Evolutionary conservation across 2,797 vertebrate genomes (phyloP).

Genomic region (Cercopithecus neglectus): DNA sequence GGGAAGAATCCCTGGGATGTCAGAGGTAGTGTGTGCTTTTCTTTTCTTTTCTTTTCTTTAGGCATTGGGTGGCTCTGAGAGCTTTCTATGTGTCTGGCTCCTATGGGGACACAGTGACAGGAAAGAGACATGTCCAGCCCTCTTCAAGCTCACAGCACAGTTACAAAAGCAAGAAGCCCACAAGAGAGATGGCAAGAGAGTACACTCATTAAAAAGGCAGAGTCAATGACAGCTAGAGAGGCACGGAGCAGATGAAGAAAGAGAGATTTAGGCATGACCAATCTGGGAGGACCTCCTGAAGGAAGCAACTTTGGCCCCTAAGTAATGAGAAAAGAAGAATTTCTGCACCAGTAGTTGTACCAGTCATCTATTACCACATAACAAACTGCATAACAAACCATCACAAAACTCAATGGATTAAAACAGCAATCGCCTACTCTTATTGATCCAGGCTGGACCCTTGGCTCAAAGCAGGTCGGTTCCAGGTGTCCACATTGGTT

Average conservation of each 20-base stretch:
- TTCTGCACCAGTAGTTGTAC: background rate
- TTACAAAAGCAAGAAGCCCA: background rate
- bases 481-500: background rate
- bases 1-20: background rate
- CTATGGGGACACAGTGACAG: background rate
- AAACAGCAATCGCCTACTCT: background rate
- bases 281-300: background rate
- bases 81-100: background rate
- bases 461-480: background rate
- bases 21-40: background rate
- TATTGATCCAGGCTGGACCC: background rate
- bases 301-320: background rate
- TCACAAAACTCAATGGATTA: background rate
- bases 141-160: background rate
- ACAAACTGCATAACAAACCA: background rate
- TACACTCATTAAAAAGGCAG: background rate
- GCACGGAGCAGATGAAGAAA: background rate
- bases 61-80: background rate
- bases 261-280: background rate
- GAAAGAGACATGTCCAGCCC: background rate
- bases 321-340: background rate
- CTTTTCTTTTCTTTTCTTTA: background rate
- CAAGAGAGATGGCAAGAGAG: rapidly evolving
- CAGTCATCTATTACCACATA: background rate
- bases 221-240: background rate